Evolutionary conservation across 2,888 invertebrate genomes (phyloP).

Genomic region (Macrostomum cliftonense): DNA sequence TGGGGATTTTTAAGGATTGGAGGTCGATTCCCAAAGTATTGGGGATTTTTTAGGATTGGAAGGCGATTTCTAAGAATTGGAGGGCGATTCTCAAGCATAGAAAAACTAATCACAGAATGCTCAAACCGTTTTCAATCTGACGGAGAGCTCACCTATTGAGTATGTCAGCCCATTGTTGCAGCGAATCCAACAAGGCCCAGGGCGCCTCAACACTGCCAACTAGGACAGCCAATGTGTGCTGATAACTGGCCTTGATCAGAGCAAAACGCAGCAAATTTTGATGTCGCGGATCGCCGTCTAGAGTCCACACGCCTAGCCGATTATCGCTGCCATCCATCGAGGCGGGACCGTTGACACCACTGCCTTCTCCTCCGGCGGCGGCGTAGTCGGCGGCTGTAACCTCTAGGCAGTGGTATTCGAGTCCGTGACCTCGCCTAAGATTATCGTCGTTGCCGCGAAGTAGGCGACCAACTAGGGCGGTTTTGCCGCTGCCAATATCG

Average conservation of each 20-base stretch:
- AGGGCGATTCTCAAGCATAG: too few species aligned
- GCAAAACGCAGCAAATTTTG: conserved; percentile 74
- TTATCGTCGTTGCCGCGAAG: conserved; percentile 5
- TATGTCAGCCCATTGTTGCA: conserved; percentile 69
- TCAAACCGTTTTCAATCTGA: too few species aligned
- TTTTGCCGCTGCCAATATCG: conserved; percentile 10
- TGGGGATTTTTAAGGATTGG: too few species aligned
- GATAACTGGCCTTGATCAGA: conserved; percentile 67
- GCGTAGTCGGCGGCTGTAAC: conserved; percentile 8
- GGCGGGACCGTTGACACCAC: too few species aligned
- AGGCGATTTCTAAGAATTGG: too few species aligned
- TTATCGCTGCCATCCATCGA: conserved; percentile 58
- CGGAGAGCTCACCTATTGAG: conserved; percentile 41
- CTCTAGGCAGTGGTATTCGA: conserved; percentile 11
- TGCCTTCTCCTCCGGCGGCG: background rate
- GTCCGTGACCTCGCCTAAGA: conserved; percentile 7
- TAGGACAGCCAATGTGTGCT: conserved; percentile 71
- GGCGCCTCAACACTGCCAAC: conserved; percentile 89
- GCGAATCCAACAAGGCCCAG: conserved; percentile 77
- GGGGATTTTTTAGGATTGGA: too few species aligned
- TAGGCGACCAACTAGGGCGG: conserved; percentile 5
- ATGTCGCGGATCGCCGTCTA: conserved; percentile 85
- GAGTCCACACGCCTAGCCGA: conserved; percentile 78
- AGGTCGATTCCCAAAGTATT: too few species aligned
- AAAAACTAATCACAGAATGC: too few species aligned